A percentile compares a stretch with the other conserved stretches of the same genome.
These are phyloP conservation scores for Chlorodrepanis virens DNA, from an alignment of 2,113 vertebrate species.

Conservation along the genomic window DNA sequence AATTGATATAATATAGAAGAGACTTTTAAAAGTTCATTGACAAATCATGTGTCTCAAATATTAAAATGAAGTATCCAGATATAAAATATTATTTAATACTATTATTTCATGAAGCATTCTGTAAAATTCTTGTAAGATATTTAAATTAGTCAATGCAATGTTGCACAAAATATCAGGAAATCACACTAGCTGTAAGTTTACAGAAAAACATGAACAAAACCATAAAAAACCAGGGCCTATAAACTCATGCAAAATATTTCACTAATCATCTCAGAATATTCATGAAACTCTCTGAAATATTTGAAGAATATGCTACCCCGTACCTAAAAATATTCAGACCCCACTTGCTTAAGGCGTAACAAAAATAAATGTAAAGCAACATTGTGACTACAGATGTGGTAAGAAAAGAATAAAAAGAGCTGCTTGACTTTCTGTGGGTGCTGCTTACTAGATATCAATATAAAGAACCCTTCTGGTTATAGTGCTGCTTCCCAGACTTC, in stretches of 20 bases:
- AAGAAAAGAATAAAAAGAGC: background rate
- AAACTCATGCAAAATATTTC: background rate
- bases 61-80: background rate
- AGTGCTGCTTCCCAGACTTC: background rate
- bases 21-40: background rate
- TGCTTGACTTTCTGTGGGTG: background rate
- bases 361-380: background rate
- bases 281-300: background rate
- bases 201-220: background rate
- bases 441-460: rapidly evolving
- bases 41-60: background rate
- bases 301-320: background rate
- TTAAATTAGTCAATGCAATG: background rate
- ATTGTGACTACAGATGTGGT: background rate
- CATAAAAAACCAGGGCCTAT: background rate
- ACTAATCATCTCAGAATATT: background rate
- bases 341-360: background rate
- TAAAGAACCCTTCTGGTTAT: background rate
- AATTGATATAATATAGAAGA: background rate
- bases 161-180: background rate
- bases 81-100: background rate
- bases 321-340: background rate
- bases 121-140: background rate
- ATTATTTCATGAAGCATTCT: background rate
- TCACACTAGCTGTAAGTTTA: rapidly evolving